Conservation (phyloP, 2,888 invertebrate genomes). For the Erpobdella octoculata region DNA sequence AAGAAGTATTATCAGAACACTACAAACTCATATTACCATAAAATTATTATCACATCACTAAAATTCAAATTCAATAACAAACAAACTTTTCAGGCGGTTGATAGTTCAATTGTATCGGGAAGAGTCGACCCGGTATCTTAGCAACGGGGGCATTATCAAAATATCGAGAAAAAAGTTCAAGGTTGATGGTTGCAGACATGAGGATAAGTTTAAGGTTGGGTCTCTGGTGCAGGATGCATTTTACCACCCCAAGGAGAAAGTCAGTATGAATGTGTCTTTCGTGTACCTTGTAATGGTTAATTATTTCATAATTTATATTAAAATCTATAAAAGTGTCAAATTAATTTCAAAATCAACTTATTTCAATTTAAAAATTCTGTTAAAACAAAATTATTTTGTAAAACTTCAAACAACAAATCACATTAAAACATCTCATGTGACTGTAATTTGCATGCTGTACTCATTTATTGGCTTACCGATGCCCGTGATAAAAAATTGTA, state of each 20-base stretch:
- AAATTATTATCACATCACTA: neutral
- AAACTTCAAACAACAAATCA: no score
- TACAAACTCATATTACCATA: no score
- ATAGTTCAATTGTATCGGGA: conserved; percentile 82
- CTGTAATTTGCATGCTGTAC: no score
- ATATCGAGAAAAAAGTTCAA: conserved; percentile 70
- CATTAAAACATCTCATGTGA: no score
- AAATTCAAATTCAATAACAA: conserved; percentile 4
- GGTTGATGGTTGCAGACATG: conserved; percentile 98
- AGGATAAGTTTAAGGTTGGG: conserved; percentile 70
- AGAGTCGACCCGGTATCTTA: conserved; percentile 72
- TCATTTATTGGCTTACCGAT: no score
- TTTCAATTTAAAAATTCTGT: no score
- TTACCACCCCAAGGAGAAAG: conserved; percentile 76
- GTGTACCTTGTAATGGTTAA: conserved; percentile 28
- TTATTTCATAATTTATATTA: no score
- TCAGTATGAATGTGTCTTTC: conserved; percentile 55
- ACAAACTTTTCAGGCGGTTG: conserved; percentile 40
- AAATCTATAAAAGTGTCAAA: no score
- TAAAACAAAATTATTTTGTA: no score
- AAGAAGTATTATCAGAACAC: no score
- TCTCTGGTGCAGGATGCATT: conserved; percentile 76
- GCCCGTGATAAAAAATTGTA: no score
- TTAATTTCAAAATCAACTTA: no score
- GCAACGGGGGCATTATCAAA: conserved; percentile 13